Evolutionary conservation across 2,888 invertebrate genomes (phyloP).

Genomic region (Trichacis sp.): DNA sequence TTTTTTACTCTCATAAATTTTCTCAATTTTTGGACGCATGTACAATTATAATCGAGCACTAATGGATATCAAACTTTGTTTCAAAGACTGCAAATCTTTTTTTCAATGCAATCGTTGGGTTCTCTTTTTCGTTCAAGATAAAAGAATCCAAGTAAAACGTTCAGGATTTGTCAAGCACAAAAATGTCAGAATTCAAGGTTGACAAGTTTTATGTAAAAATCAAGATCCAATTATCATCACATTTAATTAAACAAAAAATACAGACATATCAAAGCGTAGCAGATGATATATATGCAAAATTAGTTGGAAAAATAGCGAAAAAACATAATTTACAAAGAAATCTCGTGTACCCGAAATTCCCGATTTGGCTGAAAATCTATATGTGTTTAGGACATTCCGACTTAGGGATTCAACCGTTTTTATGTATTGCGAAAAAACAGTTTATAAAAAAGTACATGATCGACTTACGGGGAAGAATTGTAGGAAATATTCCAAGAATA

Average conservation of each 20-base stretch:
- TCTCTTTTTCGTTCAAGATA: no score
- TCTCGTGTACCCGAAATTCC: constrained; percentile 4
- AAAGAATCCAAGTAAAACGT: no score
- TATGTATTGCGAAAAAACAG: constrained; percentile 9
- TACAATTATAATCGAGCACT: not conserved
- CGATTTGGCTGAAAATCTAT: constrained; percentile 6
- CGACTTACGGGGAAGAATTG: constrained; percentile 4
- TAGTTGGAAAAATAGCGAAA: not conserved
- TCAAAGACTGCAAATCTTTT: no score
- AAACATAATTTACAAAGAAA: not conserved
- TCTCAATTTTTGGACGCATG: constrained; percentile 1
- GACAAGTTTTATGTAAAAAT: not conserved
- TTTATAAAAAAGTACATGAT: constrained; percentile 7
- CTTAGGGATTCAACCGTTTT: constrained; percentile 6
- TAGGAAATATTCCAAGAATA: constrained; percentile 8
- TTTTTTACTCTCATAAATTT: no score
- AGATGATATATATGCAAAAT: constrained; percentile 1
- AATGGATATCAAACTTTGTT: not conserved
- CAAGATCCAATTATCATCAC: not conserved
- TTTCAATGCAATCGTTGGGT: no score
- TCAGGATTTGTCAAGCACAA: no score
- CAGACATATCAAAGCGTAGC: constrained; percentile 8
- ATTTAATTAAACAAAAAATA: not conserved
- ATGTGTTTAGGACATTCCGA: constrained; percentile 1
- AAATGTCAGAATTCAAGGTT: no score